A percentile compares a stretch with the other conserved stretches of the same genome.
Conservation (phyloP, 2,797 vertebrate species). For the Craterocephalus amniculus region DNA sequence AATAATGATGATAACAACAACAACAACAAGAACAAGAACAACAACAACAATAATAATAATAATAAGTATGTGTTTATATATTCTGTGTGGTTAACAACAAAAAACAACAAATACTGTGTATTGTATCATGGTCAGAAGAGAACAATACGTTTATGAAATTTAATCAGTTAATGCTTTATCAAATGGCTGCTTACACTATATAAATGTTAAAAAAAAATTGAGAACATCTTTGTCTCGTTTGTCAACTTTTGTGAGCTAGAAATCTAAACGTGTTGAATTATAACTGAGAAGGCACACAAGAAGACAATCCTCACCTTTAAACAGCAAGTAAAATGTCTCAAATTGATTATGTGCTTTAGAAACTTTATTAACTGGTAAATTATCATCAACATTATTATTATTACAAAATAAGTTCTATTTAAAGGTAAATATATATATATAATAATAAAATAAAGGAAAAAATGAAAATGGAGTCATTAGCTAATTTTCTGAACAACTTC, state of each 20-base stretch:
- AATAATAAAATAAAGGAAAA: not conserved
- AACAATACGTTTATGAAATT: not conserved
- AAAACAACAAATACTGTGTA: conserved; percentile 12
- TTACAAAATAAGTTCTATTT: too few relatives aligned
- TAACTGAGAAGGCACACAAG: not conserved
- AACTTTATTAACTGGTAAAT: too few relatives aligned
- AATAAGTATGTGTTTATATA: not conserved
- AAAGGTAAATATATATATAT: too few relatives aligned
- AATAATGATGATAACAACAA: too few relatives aligned
- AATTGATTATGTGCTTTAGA: too few relatives aligned
- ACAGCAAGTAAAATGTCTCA: not conserved
- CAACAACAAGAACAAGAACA: too few relatives aligned
- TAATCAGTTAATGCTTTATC: not conserved
- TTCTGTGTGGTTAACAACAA: too few relatives aligned
- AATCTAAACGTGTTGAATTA: not conserved
- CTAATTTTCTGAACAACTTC: not conserved
- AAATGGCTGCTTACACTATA: not conserved
- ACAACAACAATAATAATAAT: too few relatives aligned
- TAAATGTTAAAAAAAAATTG: too few relatives aligned
- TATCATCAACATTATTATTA: too few relatives aligned
- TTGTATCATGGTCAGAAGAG: not conserved
- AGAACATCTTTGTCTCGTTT: too few relatives aligned
- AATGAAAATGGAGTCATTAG: not conserved
- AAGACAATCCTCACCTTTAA: not conserved
- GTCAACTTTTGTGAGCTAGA: too few relatives aligned